Evolutionary conservation across 2,888 invertebrate species (phyloP).

Genomic region (Athripsodes cinereus): DNA sequence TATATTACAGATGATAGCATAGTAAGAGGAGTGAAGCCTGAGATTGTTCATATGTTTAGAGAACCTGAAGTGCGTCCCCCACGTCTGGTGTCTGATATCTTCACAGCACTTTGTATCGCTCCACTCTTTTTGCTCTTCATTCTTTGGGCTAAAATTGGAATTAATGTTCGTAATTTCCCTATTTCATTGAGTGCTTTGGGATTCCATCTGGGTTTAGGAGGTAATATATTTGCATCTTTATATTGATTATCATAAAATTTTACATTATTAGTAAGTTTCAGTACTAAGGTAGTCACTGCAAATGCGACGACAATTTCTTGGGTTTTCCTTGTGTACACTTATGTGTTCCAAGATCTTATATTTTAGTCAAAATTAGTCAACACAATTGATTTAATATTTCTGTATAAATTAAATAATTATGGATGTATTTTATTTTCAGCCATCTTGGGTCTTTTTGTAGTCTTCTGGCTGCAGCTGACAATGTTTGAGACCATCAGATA

Average conservation of each 20-base stretch:
- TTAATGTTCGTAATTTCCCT: conserved; percentile 81
- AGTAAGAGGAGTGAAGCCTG: conserved; percentile 38
- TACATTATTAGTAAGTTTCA: too few relatives aligned
- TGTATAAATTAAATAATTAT: too few relatives aligned
- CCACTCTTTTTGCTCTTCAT: conserved; percentile 77
- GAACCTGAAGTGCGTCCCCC: conserved; percentile 89
- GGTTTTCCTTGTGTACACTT: too few relatives aligned
- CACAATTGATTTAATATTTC: too few relatives aligned
- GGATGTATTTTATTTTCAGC: conserved; percentile 46
- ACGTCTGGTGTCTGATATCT: conserved; percentile 80
- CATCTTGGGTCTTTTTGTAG: conserved; percentile 79
- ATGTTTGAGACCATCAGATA: conserved; percentile 96
- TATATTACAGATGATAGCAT: background rate
- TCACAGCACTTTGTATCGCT: conserved; percentile 75
- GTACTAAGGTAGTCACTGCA: too few relatives aligned
- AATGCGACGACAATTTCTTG: too few relatives aligned
- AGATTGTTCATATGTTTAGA: conserved; percentile 80
- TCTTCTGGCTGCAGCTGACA: conserved; percentile 89
- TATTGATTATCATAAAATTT: background rate
- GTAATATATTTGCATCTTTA: conserved; percentile 37
- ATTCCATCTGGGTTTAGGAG: conserved; percentile 86
- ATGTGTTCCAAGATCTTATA: conserved; percentile 3
- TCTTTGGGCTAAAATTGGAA: conserved; percentile 81
- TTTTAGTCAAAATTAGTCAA: background rate
- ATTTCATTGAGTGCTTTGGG: conserved; percentile 71